These are phyloP conservation scores for Lates japonicus DNA, from an alignment of 2,797 vertebrate species.

Conservation along the genomic window DNA sequence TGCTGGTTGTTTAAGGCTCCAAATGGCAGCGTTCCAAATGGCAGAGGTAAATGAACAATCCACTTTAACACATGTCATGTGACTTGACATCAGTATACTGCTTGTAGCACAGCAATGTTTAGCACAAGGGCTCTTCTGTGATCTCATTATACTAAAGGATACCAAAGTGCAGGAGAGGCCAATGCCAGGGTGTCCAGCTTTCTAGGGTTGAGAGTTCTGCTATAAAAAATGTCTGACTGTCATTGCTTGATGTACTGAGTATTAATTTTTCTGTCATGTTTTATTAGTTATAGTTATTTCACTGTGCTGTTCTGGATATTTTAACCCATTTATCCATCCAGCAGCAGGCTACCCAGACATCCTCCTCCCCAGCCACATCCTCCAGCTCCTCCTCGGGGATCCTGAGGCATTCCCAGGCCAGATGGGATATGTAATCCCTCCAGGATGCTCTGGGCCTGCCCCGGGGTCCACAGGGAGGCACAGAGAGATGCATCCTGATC, in stretches of 20 bases:
- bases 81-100: slow-evolving; percentile 19
- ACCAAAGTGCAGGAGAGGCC: slow-evolving; percentile 20
- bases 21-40: slow-evolving; percentile 25
- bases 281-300: slow-evolving; percentile 12
- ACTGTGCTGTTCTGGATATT: not conserved
- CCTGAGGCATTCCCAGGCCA: slow-evolving; percentile 23
- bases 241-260: not conserved
- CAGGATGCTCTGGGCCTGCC: slow-evolving; percentile 22
- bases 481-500: not conserved
- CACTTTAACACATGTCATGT: slow-evolving; percentile 51
- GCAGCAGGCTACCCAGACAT: not conserved
- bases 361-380: not conserved
- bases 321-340: not conserved
- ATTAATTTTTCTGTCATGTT: slow-evolving; percentile 10
- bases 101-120: slow-evolving; percentile 40
- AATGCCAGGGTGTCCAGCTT: slow-evolving; percentile 18
- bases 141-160: slow-evolving; percentile 59
- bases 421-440: slow-evolving; percentile 31
- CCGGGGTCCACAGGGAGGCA: slow-evolving; percentile 2
- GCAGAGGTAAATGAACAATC: slow-evolving; percentile 57
- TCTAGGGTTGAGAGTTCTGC: not conserved
- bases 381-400: slow-evolving; percentile 34
- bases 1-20: slow-evolving; percentile 22
- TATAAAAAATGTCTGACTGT: not conserved
- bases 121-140: slow-evolving; percentile 21